Evolutionary conservation across 2,888 invertebrate species (phyloP).

Genomic region (Pediacus dermestoides): DNA sequence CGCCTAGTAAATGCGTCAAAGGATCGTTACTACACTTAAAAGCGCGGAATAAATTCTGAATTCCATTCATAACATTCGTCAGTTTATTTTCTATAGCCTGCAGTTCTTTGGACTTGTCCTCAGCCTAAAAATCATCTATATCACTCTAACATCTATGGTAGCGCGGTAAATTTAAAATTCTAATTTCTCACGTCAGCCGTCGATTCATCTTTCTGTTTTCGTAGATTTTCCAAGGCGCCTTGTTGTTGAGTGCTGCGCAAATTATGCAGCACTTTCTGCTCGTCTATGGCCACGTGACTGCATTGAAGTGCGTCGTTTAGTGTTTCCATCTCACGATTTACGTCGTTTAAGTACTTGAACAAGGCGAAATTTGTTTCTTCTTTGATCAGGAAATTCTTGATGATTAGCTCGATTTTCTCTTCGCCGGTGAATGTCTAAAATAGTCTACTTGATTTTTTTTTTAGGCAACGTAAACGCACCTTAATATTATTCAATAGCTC

Average conservation of each 20-base stretch:
- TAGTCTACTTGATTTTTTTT: constrained; percentile 10
- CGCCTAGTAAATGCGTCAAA: constrained; percentile 65
- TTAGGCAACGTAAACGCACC: constrained; percentile 15
- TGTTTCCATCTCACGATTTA: constrained; percentile 78
- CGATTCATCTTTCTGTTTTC: constrained; percentile 46
- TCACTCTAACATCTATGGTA: too few species aligned
- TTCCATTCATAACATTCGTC: constrained; percentile 50
- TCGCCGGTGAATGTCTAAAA: constrained; percentile 59
- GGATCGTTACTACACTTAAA: constrained; percentile 72
- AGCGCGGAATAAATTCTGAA: constrained; percentile 57
- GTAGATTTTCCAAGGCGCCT: constrained; percentile 58
- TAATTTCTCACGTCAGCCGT: too few species aligned
- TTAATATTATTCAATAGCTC: constrained; percentile 30
- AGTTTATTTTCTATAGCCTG: constrained; percentile 40
- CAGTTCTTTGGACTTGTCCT: constrained; percentile 24
- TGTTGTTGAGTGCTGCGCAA: constrained; percentile 58
- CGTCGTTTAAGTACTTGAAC: constrained; percentile 86
- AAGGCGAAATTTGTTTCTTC: constrained; percentile 90
- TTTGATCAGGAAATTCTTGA: constrained; percentile 72
- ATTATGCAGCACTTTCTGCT: constrained; percentile 58
- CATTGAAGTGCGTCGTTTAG: constrained; percentile 58
- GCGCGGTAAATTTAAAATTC: too few species aligned
- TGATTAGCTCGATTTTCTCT: constrained; percentile 63
- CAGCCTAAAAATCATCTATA: constrained; percentile 9
- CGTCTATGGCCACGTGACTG: constrained; percentile 46